Evolutionary conservation across 2,113 vertebrate species (phyloP), one percentile per base, ranked within the genome.

Genomic region (Nerophis ophidion): DNA sequence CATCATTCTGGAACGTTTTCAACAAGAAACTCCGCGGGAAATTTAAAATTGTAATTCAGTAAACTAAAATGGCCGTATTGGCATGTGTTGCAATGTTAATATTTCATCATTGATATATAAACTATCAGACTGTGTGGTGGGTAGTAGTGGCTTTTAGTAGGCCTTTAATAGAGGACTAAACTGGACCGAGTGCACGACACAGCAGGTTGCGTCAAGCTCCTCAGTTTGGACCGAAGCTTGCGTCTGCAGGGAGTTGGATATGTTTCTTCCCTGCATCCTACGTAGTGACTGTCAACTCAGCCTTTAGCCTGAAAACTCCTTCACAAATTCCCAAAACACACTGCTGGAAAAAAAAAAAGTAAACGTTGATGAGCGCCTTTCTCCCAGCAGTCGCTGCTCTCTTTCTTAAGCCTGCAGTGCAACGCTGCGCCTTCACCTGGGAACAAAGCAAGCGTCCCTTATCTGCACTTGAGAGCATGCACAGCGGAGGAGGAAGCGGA

Each of bases 111-210:
- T n/a, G n/a, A n/a, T n/a, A n/a, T n/a, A n/a, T n/a, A n/a, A n/a
- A n/a, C n/a, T n/a, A n/a, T n/a, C n/a, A n/a, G n/a, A n/a, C n/a
- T n/a, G n/a, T n/a, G n/a, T n/a, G n/a, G n/a, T n/a, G n/a, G n/a
- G n/a, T n/a, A n/a, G n/a, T n/a, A n/a, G n/a, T n/a, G n/a, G n/a
- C n/a, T n/a, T n/a, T n/a, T n/a, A n/a, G n/a, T n/a, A n/a, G n/a
- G n/a, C n/a, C n/a, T n/a, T 82, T 79, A 79, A 86, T 80, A 70
- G 72, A 81, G 55, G 74, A 74, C 78, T 76, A 70, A 66, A 66
- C 68, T 54, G 76, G 71, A 79, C 49, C 59, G 63, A 68, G 80
- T 73, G 51, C 70, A 66, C 67, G 15, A 65, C 63, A 82, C 77
- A 81, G 61, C 66, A 67, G 68, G 71, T 13, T 17, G 55, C 56